These are phyloP conservation scores for Smutsia gigantea DNA, from an alignment of 2,797 vertebrate genomes.

Conservation along the genomic window DNA sequence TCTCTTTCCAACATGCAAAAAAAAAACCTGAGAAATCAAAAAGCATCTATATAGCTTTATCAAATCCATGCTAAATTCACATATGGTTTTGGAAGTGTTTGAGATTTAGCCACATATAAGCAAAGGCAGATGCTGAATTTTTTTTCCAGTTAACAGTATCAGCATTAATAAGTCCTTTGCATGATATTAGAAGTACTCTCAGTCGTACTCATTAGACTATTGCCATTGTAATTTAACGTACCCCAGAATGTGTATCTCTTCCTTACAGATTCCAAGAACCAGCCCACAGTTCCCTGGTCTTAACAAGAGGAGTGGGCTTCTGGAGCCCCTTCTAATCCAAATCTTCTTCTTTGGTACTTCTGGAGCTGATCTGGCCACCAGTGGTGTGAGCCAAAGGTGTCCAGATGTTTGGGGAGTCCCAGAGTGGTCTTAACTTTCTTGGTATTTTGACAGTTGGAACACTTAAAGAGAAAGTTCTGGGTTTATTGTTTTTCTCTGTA, in stretches of 20 bases:
- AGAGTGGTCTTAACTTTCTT: neutral
- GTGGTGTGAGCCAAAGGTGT: neutral
- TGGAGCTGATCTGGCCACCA: neutral
- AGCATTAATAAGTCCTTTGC: conserved; percentile 57
- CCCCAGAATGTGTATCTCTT: neutral
- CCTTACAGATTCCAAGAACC: neutral
- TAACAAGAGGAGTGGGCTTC: neutral
- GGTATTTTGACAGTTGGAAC: neutral
- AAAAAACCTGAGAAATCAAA: conserved; percentile 67
- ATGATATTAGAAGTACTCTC: neutral
- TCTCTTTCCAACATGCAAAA: conserved; percentile 64
- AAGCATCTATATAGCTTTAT: conserved; percentile 56
- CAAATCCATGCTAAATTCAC: conserved; percentile 67
- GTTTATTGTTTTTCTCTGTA: neutral
- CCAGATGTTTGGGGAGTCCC: neutral
- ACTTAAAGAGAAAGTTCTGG: neutral
- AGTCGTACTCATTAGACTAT: neutral
- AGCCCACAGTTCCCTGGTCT: neutral
- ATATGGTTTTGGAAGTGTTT: conserved; percentile 76
- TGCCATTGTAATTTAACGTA: neutral
- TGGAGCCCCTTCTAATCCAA: neutral
- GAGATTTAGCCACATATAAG: conserved; percentile 64
- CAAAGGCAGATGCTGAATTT: conserved; percentile 72
- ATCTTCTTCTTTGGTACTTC: neutral
- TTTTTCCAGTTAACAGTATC: conserved; percentile 26